Evolutionary conservation across 2,888 invertebrate species (phyloP).

Genomic region (Sussaba pulchella): DNA sequence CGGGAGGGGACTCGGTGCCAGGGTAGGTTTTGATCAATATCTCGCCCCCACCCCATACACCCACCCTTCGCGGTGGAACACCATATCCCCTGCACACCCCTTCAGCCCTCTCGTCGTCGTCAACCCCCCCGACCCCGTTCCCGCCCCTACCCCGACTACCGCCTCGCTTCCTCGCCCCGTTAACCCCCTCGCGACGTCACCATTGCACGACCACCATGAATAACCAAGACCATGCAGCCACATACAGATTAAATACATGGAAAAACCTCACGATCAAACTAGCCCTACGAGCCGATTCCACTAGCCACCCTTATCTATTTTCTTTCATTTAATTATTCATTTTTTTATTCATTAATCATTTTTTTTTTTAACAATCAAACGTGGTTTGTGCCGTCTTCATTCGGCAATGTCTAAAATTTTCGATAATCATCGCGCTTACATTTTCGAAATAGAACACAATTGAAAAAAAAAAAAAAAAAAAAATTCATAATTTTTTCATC

Average conservation of each 20-base stretch:
- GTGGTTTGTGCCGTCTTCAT: too few relatives aligned
- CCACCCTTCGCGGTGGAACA: slow-evolving; percentile 80
- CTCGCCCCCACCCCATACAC: slow-evolving; percentile 81
- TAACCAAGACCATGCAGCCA: slow-evolving; percentile 81
- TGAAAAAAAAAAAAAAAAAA: too few relatives aligned
- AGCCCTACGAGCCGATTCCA: slow-evolving; percentile 38
- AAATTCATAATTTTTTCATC: too few relatives aligned
- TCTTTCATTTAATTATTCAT: too few relatives aligned
- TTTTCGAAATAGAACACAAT: too few relatives aligned
- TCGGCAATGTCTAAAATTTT: too few relatives aligned
- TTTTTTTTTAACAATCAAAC: too few relatives aligned
- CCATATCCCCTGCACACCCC: slow-evolving; percentile 76
- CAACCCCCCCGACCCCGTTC: slow-evolving; percentile 58
- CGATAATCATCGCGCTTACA: too few relatives aligned
- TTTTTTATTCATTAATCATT: neutral
- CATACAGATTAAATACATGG: slow-evolving; percentile 81
- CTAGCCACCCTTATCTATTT: neutral
- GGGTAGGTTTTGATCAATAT: slow-evolving; percentile 85
- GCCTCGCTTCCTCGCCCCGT: slow-evolving; percentile 56
- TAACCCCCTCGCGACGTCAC: slow-evolving; percentile 66
- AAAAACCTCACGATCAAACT: slow-evolving; percentile 78
- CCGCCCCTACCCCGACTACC: slow-evolving; percentile 44
- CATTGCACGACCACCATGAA: slow-evolving; percentile 83
- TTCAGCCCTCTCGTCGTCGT: slow-evolving; percentile 48
- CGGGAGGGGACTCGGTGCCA: slow-evolving; percentile 79